A percentile compares a stretch with the other conserved stretches of the same genome.
These are phyloP conservation scores for Parapsyche elsis DNA, from an alignment of 1,140 invertebrate genomes.

Conservation along the genomic window DNA sequence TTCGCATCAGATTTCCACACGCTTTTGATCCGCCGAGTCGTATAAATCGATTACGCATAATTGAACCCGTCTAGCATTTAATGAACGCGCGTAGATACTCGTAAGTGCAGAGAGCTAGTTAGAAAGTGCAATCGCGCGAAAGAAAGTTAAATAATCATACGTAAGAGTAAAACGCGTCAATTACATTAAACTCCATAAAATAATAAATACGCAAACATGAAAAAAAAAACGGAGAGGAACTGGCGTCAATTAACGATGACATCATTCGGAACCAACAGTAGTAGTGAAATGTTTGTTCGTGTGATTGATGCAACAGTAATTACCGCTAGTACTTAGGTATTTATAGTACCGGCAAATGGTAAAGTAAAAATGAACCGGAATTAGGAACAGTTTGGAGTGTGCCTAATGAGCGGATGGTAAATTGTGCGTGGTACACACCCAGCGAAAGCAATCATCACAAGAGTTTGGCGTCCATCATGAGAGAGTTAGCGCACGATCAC, in stretches of 20 bases:
- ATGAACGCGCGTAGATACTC: too few species aligned
- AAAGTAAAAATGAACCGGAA: not conserved
- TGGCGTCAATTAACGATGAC: slow-evolving; percentile 4
- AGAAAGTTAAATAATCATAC: slow-evolving; percentile 20
- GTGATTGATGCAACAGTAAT: slow-evolving; percentile 17
- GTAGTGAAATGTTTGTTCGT: not conserved
- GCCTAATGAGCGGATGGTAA: slow-evolving; percentile 12
- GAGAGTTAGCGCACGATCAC: not conserved
- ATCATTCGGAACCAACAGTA: not conserved
- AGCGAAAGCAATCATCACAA: not conserved
- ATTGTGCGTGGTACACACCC: slow-evolving; percentile 17
- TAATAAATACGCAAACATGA: not conserved
- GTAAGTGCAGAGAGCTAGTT: not conserved
- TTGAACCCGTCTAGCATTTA: too few species aligned
- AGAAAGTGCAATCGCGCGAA: slow-evolving; percentile 5
- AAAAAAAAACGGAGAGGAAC: not conserved
- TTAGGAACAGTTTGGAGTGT: not conserved
- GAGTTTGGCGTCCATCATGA: not conserved
- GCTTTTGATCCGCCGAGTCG: too few species aligned
- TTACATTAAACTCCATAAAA: not conserved
- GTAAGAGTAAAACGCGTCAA: slow-evolving; percentile 8
- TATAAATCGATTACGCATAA: too few species aligned
- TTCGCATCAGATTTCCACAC: too few species aligned
- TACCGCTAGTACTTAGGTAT: not conserved
- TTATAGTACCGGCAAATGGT: not conserved